These are phyloP conservation scores for Acleris emargana DNA, from an alignment of 2,888 invertebrate genomes.

Conservation along the genomic window DNA sequence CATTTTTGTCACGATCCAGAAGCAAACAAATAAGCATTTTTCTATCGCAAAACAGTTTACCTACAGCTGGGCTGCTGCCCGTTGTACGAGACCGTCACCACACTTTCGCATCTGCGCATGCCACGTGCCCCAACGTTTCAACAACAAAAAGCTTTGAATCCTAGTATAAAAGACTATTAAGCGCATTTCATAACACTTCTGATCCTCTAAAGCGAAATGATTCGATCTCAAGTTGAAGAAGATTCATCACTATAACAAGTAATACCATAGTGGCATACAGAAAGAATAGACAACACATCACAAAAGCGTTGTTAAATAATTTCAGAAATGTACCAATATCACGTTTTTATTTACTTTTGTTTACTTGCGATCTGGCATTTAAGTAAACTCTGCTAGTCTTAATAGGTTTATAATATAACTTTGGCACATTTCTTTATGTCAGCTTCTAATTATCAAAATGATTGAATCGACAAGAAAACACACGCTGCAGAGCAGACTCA, in stretches of 20 bases:
- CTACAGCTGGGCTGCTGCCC: slow-evolving; percentile 58
- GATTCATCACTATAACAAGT: slow-evolving; percentile 55
- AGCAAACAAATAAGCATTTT: slow-evolving; percentile 75
- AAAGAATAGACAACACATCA: slow-evolving; percentile 73
- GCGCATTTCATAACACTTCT: slow-evolving; percentile 21
- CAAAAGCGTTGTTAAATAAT: slow-evolving; percentile 73
- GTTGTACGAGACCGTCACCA: slow-evolving; percentile 74
- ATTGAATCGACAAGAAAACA: slow-evolving; percentile 70
- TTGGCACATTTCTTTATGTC: slow-evolving; percentile 75
- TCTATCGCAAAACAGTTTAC: slow-evolving; percentile 68
- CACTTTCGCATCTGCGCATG: slow-evolving; percentile 67
- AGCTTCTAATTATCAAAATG: slow-evolving; percentile 75
- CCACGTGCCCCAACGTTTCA: slow-evolving; percentile 59
- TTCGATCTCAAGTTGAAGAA: slow-evolving; percentile 14
- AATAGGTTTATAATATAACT: slow-evolving; percentile 13
- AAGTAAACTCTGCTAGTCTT: slow-evolving; percentile 10
- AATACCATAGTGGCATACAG: slow-evolving; percentile 51
- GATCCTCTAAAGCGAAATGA: slow-evolving; percentile 10
- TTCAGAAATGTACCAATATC: slow-evolving; percentile 73
- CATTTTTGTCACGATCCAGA: slow-evolving; percentile 67
- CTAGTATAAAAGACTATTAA: slow-evolving; percentile 25
- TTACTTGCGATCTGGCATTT: neutral
- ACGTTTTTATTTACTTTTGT: neutral
- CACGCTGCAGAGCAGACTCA: slow-evolving; percentile 82
- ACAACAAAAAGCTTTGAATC: slow-evolving; percentile 48